Conservation (phyloP, 2,113 vertebrate genomes). For the Mesembrinibis cayennensis region DNA sequence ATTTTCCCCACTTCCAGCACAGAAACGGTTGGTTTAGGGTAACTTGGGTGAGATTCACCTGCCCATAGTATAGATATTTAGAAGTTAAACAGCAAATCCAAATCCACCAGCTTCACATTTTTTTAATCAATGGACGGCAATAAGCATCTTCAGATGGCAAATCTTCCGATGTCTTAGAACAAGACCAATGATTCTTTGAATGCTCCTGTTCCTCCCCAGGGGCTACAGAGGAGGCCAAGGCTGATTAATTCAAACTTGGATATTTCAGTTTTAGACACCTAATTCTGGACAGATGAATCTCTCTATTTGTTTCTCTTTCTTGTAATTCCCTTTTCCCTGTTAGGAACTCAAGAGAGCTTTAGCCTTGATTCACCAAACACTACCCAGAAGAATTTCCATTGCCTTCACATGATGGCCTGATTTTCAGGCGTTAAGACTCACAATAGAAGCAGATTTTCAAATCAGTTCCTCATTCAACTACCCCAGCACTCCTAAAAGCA, state of each 20-base stretch:
- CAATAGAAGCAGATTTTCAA: not conserved
- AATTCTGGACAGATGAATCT: not conserved
- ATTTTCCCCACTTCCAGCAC: not conserved
- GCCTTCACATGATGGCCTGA: not conserved
- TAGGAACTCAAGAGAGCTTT: not conserved
- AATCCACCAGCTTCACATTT: not conserved
- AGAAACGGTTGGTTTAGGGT: fast-evolving
- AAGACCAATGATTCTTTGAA: not conserved
- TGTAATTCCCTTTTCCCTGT: not conserved
- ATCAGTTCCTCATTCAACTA: not conserved
- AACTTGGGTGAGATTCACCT: not conserved
- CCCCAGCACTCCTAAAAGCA: not conserved
- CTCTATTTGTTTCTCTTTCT: not conserved
- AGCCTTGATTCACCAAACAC: not conserved
- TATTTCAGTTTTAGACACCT: not conserved
- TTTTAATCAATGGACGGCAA: not conserved
- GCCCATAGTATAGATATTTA: not conserved
- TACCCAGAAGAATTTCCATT: not conserved
- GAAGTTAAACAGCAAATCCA: not conserved
- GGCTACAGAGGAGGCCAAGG: not conserved
- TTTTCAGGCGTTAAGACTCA: not conserved
- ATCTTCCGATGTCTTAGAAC: not conserved
- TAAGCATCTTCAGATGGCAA: not conserved
- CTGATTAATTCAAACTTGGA: not conserved
- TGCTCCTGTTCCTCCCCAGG: not conserved